These are phyloP conservation scores for Silvanus unidentatus DNA, from an alignment of 2,888 invertebrate species.

Conservation along the genomic window DNA sequence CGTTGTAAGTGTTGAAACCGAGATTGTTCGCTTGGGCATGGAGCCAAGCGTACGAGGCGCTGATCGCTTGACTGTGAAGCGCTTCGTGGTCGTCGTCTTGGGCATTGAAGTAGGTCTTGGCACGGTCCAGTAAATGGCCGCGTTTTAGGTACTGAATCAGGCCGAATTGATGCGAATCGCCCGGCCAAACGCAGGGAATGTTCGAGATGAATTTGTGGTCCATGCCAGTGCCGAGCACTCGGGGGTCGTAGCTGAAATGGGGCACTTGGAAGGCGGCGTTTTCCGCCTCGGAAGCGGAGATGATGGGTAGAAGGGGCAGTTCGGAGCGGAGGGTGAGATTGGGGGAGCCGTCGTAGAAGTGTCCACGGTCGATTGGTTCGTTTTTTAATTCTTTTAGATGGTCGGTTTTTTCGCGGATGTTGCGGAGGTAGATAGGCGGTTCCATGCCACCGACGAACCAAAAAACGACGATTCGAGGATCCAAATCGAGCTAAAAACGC, in stretches of 20 bases:
- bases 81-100: slow-evolving; percentile 56
- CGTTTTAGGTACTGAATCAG: slow-evolving; percentile 67
- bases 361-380: slow-evolving; percentile 63
- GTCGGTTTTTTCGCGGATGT: slow-evolving; percentile 12
- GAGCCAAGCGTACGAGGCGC: slow-evolving; percentile 75
- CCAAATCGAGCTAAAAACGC: slow-evolving; percentile 59
- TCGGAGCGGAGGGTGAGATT: slow-evolving; percentile 63
- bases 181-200: slow-evolving; percentile 85
- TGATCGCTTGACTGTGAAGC: slow-evolving; percentile 67
- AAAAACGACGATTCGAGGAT: slow-evolving; percentile 77
- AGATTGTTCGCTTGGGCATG: slow-evolving; percentile 72
- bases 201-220: slow-evolving; percentile 62
- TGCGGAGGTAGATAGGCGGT: slow-evolving; percentile 45
- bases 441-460: slow-evolving; percentile 76
- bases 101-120: slow-evolving; percentile 47
- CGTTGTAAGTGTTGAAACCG: slow-evolving; percentile 87
- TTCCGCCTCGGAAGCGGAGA: slow-evolving; percentile 52
- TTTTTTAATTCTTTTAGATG: slow-evolving; percentile 47
- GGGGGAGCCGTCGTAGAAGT: slow-evolving; percentile 59
- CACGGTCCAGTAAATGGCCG: slow-evolving; percentile 53
- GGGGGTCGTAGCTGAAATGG: slow-evolving; percentile 56
- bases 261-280: slow-evolving; percentile 55
- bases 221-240: slow-evolving; percentile 53
- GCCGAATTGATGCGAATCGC: slow-evolving; percentile 71
- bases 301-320: slow-evolving; percentile 62